Conservation (phyloP, 2,888 invertebrate species). For the Rutpela maculata region DNA sequence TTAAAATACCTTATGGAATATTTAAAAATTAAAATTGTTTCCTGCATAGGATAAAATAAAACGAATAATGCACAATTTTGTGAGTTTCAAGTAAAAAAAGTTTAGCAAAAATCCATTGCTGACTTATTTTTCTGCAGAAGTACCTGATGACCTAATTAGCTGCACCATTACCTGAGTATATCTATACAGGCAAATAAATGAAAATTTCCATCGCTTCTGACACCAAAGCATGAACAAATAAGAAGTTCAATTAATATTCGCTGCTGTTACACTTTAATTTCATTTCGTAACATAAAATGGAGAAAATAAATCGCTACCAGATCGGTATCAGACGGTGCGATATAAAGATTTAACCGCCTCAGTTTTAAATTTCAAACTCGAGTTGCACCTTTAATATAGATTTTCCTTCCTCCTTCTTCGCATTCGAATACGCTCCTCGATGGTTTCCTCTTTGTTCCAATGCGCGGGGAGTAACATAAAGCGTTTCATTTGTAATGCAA, state of each 20-base stretch:
- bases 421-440: not conserved
- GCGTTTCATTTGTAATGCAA: constrained; percentile 60
- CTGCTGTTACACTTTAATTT: constrained; percentile 32
- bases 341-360: constrained; percentile 34
- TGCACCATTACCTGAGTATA: not conserved
- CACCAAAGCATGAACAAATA: constrained; percentile 24
- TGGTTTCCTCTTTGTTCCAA: constrained; percentile 22
- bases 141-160: too few relatives aligned
- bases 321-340: constrained; percentile 33
- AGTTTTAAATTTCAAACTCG: constrained; percentile 37
- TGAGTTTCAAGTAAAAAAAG: too few relatives aligned
- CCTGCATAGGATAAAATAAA: too few relatives aligned
- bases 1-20: too few relatives aligned
- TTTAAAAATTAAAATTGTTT: too few relatives aligned
- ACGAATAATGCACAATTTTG: too few relatives aligned
- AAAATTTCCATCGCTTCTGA: not conserved
- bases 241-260: constrained; percentile 31
- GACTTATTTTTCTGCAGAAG: too few relatives aligned
- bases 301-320: constrained; percentile 35
- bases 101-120: too few relatives aligned
- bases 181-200: not conserved
- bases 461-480: constrained; percentile 40
- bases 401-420: constrained; percentile 6
- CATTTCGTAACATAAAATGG: constrained; percentile 32
- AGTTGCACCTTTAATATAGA: constrained; percentile 34